Evolutionary conservation across 2,888 invertebrate species (phyloP).

Genomic region (Oasisia sp.): DNA sequence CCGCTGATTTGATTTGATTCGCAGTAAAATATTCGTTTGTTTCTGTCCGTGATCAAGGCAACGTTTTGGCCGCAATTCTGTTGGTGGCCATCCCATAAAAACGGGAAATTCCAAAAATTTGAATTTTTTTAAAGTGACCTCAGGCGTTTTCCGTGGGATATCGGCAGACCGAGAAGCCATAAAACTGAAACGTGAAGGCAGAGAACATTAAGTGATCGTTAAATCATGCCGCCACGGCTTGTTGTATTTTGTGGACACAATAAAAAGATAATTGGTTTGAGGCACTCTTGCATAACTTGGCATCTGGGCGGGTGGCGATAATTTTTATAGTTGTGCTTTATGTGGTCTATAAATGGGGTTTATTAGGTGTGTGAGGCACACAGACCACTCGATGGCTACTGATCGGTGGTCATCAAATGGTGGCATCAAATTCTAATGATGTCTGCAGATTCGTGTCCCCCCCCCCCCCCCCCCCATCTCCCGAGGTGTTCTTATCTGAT

Average conservation of each 20-base stretch:
- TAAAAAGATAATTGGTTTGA: conserved; percentile 11
- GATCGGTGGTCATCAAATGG: neutral
- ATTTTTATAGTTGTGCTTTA: conserved; percentile 12
- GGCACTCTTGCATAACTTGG: neutral
- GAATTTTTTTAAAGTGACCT: neutral
- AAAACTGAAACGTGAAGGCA: neutral
- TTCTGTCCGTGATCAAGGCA: neutral
- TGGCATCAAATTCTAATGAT: neutral
- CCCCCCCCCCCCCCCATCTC: neutral
- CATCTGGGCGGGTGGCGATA: neutral
- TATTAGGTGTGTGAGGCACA: neutral
- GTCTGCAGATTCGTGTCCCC: neutral
- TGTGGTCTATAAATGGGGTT: neutral
- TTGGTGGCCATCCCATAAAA: neutral
- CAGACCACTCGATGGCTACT: neutral
- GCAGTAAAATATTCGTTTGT: neutral
- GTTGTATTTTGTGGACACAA: neutral
- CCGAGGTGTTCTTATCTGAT: no score
- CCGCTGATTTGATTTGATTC: neutral
- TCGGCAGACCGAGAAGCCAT: neutral
- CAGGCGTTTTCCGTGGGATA: neutral
- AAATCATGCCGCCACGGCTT: neutral
- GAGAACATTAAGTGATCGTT: neutral
- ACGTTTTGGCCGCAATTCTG: neutral
- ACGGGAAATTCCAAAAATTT: neutral